Evolutionary conservation across 2,797 vertebrate species (phyloP).

Genomic region (Centropyge bicolor): DNA sequence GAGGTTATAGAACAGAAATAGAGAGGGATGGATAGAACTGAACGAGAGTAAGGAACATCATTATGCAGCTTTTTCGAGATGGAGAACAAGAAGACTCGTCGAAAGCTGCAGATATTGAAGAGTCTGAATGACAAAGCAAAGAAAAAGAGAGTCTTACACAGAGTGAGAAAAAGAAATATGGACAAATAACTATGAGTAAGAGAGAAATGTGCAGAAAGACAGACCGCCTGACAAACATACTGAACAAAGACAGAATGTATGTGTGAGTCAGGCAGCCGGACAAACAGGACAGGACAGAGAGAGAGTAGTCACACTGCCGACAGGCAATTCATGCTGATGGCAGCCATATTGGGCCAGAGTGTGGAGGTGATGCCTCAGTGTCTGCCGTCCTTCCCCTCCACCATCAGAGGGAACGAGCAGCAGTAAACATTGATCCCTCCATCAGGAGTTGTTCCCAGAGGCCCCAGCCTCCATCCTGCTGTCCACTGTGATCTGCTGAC

Average conservation of each 20-base stretch:
- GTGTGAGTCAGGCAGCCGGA: background rate
- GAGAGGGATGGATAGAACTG: constrained; percentile 14
- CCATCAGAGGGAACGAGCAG: constrained; percentile 35
- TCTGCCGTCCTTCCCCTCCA: constrained; percentile 33
- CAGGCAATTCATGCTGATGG: constrained; percentile 51
- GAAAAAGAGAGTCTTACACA: constrained; percentile 1
- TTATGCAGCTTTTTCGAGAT: constrained; percentile 28
- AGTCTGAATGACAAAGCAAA: constrained; percentile 39
- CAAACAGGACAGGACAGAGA: constrained; percentile 7
- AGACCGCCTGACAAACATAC: constrained; percentile 10
- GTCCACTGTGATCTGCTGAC: constrained; percentile 68
- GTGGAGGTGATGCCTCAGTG: constrained; percentile 49
- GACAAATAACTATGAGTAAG: background rate
- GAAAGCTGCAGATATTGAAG: constrained; percentile 3
- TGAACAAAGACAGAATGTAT: background rate
- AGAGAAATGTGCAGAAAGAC: background rate
- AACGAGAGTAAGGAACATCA: constrained; percentile 4
- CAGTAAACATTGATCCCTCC: constrained; percentile 71
- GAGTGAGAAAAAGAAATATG: background rate
- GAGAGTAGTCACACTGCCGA: constrained; percentile 41
- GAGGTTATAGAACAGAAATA: constrained; percentile 22
- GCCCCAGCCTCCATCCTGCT: constrained; percentile 39
- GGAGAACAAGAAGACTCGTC: background rate
- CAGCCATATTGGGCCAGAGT: constrained; percentile 60
- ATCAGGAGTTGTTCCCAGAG: constrained; percentile 54